These are phyloP conservation scores for Carapus acus DNA, from an alignment of 2,797 vertebrate species.

Conservation along the genomic window DNA sequence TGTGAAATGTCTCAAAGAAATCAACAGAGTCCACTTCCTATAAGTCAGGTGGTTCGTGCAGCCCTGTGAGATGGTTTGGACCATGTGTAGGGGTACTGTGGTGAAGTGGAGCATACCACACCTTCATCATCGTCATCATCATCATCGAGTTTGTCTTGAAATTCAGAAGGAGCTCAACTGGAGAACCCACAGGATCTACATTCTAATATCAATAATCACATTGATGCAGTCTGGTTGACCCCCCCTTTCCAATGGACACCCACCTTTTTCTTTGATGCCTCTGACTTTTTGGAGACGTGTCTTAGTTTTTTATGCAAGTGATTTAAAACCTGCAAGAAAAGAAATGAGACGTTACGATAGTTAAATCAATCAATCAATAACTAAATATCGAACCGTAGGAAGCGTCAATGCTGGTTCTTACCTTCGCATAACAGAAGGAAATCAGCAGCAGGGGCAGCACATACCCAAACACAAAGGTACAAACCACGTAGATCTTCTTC, in stretches of 20 bases:
- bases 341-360: constrained; percentile 5
- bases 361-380: background rate
- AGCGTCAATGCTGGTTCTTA: constrained; percentile 51
- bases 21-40: no score
- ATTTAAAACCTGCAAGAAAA: constrained; percentile 86
- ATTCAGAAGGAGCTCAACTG: background rate
- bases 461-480: constrained; percentile 93
- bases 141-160: background rate
- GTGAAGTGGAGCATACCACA: no score
- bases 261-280: constrained; percentile 98
- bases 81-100: background rate
- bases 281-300: constrained; percentile 98
- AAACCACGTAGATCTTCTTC: constrained; percentile 88
- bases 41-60: no score
- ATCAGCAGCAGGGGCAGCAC: constrained; percentile 91
- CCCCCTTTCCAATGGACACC: constrained; percentile 15
- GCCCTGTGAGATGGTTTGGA: background rate
- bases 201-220: background rate
- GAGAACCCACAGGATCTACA: no score
- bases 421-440: constrained; percentile 97
- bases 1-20: no score
- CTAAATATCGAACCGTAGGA: no score
- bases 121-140: background rate
- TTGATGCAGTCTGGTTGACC: background rate
- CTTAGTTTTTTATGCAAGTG: constrained; percentile 95